Conservation (phyloP, 2,113 vertebrate genomes). For the Peromyscus maniculatus region DNA sequence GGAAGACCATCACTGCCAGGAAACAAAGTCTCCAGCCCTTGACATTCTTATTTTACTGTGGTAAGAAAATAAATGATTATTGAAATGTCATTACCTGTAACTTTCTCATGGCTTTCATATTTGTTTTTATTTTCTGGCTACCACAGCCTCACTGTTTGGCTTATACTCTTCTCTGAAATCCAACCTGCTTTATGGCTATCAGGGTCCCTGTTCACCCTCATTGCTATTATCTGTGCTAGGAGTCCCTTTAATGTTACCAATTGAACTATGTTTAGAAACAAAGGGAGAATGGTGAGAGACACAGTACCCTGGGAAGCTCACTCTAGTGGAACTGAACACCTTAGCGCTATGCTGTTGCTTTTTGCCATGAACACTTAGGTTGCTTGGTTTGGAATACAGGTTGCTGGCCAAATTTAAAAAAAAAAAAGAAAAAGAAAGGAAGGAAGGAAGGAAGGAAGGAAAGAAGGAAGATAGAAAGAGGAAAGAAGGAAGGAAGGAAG, state of each 20-base stretch:
- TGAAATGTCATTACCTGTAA: neutral
- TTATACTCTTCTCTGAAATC: neutral
- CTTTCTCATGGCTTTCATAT: neutral
- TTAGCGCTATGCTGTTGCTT: neutral
- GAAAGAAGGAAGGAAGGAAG: too few relatives aligned
- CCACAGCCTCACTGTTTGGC: neutral
- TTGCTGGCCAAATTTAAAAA: neutral
- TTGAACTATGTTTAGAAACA: neutral
- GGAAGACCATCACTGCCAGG: neutral
- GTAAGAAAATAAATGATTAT: conserved; percentile 31
- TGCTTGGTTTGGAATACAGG: neutral
- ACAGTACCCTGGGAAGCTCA: too few relatives aligned
- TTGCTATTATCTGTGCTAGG: neutral
- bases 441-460: too few relatives aligned
- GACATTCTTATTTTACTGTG: neutral
- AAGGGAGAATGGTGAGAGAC: neutral
- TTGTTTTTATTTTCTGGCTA: neutral
- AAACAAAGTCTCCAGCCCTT: neutral
- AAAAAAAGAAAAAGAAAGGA: too few relatives aligned
- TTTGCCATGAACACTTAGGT: conserved; percentile 1
- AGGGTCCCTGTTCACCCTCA: neutral
- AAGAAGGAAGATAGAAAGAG: too few relatives aligned
- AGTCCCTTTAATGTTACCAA: neutral
- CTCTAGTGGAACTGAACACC: neutral
- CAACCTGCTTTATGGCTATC: neutral